Base-by-base conservation (phyloP, 1,140 invertebrate species). In the Hyles euphorbiae region DNA sequence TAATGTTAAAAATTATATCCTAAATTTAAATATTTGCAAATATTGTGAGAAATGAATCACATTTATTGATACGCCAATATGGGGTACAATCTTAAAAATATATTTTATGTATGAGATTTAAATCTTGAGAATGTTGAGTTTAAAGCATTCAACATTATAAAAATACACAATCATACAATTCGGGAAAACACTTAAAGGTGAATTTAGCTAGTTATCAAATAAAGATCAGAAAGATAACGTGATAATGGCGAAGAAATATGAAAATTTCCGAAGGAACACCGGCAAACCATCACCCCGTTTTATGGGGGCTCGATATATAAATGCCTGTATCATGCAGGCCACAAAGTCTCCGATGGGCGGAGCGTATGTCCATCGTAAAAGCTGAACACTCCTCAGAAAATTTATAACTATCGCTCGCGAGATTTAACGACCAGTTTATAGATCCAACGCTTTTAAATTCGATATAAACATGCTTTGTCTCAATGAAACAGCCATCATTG, bases 391-490 rank as follows among this genome's bases (percentile, higher is more conserved):
- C 74, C 66, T 74, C 68, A 62, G 77, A 69, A 82, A 81, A 87
- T 87, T 87, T 87, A 87, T 81, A 81, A 80, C 81, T 80, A 83
- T 81, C 75, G 76, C 67, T 64, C 63, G 70, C 69, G 78, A 85
- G 81, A 87, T 87, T 87, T 87, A 87, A 87, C 83, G 79, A 82
- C 56, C 81, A 82, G 81, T 87, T 85, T 85, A 87, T 84, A 83
- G 81, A 82, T 81, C 71, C 69, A 61, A 68, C 70, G 73, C 81
- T 81, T 87, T 82, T 74, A 83, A 83, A 82, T 76, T 73, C 77
- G 71, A 70, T 81, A 72, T 81, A 74, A 78, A 82, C 66, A 74
- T 74, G 74, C 70, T 82, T 75, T 81, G 78, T 78, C 76, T 82
- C 69, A 81, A 68, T 70, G 61, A 65, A 74, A 58, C 33, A 57